Conservation (phyloP, 2,113 vertebrate genomes). For the Ascaphus truei region DNA sequence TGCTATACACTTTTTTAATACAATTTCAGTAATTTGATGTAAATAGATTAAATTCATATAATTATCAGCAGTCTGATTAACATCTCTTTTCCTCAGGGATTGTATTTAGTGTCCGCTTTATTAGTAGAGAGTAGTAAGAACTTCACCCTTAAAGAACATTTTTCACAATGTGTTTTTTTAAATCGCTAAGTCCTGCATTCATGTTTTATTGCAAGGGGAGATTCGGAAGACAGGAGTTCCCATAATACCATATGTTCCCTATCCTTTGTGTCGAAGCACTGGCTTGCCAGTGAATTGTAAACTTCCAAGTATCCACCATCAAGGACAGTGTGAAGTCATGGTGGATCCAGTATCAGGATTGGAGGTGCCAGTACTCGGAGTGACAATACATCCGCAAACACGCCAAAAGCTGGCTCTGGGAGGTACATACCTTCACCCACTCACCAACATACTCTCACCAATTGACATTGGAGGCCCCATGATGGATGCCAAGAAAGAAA, state of each 20-base stretch:
- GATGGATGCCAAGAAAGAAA: conserved; percentile 64
- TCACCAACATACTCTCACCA: conserved; percentile 67
- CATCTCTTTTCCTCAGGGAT: too few relatives aligned
- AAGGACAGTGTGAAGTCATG: conserved; percentile 64
- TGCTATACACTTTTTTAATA: too few relatives aligned
- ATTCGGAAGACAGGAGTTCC: conserved; percentile 58
- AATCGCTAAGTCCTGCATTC: too few relatives aligned
- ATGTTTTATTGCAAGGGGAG: conserved; percentile 53
- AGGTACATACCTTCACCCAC: conserved; percentile 69
- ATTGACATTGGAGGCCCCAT: conserved; percentile 78
- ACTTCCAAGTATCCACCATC: conserved; percentile 60
- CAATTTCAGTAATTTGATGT: too few relatives aligned
- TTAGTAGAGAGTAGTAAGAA: too few relatives aligned
- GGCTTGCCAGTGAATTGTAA: conserved; percentile 50
- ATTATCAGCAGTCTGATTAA: too few relatives aligned
- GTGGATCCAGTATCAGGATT: conserved; percentile 69
- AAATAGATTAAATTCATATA: too few relatives aligned
- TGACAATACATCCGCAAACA: conserved; percentile 76
- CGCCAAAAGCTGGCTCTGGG: conserved; percentile 74
- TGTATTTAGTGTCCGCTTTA: too few relatives aligned
- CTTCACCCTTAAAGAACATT: too few relatives aligned
- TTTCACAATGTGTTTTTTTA: too few relatives aligned
- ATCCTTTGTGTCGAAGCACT: conserved; percentile 59
- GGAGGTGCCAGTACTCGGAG: conserved; percentile 77
- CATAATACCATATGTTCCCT: conserved; percentile 74